Conservation (phyloP, 1,140 invertebrate species). For the Tachypleus tridentatus region DNA sequence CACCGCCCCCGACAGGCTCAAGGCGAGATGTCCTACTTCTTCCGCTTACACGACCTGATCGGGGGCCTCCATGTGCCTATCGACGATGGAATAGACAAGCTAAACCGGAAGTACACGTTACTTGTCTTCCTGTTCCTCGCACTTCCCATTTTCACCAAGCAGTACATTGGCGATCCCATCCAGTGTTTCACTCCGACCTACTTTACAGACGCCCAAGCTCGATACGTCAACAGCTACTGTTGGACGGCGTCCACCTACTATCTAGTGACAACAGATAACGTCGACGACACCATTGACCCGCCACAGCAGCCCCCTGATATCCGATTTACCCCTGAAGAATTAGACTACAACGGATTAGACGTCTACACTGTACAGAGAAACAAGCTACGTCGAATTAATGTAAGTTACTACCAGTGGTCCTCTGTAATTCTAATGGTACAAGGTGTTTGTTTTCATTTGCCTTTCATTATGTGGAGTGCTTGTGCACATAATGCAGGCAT, state of each 20-base stretch:
- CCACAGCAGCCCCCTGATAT: slow-evolving; percentile 23
- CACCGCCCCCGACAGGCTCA: background rate
- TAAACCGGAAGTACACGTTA: slow-evolving; percentile 43
- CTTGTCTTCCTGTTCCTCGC: slow-evolving; percentile 42
- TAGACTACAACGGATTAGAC: slow-evolving; percentile 26
- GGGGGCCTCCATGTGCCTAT: slow-evolving; percentile 38
- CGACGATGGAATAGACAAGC: slow-evolving; percentile 43
- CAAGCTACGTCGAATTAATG: slow-evolving; percentile 28
- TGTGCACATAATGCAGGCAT: slow-evolving; percentile 33
- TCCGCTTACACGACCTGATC: slow-evolving; percentile 33
- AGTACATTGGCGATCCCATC: slow-evolving; percentile 45
- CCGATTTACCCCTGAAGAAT: slow-evolving; percentile 17
- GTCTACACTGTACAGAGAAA: slow-evolving; percentile 23
- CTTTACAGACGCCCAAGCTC: slow-evolving; percentile 34
- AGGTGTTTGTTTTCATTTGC: slow-evolving; percentile 43
- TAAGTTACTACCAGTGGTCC: slow-evolving; percentile 45
- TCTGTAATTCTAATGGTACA: slow-evolving; percentile 42
- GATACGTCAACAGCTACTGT: slow-evolving; percentile 35
- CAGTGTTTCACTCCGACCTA: slow-evolving; percentile 37
- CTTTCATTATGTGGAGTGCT: slow-evolving; percentile 43
- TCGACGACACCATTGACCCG: slow-evolving; percentile 19
- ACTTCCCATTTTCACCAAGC: slow-evolving; percentile 41
- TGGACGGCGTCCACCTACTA: slow-evolving; percentile 37
- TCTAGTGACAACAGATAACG: slow-evolving; percentile 25
- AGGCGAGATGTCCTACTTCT: slow-evolving; percentile 28